Evolutionary conservation across 2,888 invertebrate genomes (phyloP), one percentile per base, ranked within the genome.

Genomic region (Caradrina clavipalpis): DNA sequence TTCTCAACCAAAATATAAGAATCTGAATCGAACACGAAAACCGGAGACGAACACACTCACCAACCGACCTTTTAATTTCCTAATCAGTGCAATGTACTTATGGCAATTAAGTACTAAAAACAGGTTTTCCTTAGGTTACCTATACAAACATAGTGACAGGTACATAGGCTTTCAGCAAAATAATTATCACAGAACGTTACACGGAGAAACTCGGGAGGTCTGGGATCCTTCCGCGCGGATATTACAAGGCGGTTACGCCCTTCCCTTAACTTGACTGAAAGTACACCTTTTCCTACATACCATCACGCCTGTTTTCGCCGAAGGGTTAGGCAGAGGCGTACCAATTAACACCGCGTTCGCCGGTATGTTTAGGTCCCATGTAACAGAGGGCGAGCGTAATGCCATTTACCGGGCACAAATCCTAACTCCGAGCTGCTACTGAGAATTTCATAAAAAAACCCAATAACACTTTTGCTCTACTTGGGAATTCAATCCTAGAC

Each of bases 171-270:
- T 55, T 19, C 55, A 56, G 51, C 39, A 54, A 55, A 58, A 67
- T 68, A 65, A 73, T 72, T 76, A 76, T 57, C 26, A 3, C 17
- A 50, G 61, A 72, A 26, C 64, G 69, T 71, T 66, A 69, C 51
- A 56, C 35, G 10, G 31, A 50, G 66, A 54, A 45, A 70, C 62
- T 60, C 21, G 68, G 77, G 73, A 78, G 82, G 89, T 87, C 90
- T 89, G 76, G 76, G 64, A 39, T 69, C 82, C 86, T 89, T 92
- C 91, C 91, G 89, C 47, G 54, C 91, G 91, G 91, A 92, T 88
- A 91, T 91, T 90, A 49, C 79, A 60, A 63, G 55, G 57, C 39
- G 59, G 54, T 59, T 45, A 70, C 80, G 63, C 61, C 60, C 65
- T 71, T 71, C 15, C 64, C 50, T 26, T 55, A 22, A n/a, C 69